Evolutionary conservation across 2,113 vertebrate species (phyloP).

Genomic region (Chionomys nivalis): DNA sequence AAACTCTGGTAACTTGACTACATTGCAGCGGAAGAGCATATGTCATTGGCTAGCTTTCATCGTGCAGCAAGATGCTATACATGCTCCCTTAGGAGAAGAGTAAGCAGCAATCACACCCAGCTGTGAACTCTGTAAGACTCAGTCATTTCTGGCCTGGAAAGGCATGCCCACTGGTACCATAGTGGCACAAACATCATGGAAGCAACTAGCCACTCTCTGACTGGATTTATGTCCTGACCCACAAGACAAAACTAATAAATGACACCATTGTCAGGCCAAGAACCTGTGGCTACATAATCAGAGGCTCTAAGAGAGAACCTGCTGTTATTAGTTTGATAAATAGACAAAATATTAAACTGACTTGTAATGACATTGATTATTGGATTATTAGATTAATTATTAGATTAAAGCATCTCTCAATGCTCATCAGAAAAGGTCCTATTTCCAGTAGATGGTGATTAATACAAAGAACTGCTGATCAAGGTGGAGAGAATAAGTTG

Average conservation of each 20-base stretch:
- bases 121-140: neutral
- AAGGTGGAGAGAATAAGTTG: no score
- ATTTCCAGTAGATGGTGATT: neutral
- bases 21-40: neutral
- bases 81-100: neutral
- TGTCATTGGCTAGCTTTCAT: neutral
- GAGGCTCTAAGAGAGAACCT: no score
- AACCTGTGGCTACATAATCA: no score
- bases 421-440: neutral
- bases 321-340: no score
- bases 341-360: neutral
- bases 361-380: neutral
- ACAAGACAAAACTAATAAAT: neutral
- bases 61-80: neutral
- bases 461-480: neutral
- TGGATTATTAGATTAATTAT: no score
- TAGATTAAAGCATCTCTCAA: neutral
- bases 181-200: neutral
- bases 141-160: neutral
- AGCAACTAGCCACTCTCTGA: neutral
- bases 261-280: no score
- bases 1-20: neutral
- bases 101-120: neutral
- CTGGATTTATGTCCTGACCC: neutral
- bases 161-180: neutral